Conservation (phyloP, 2,888 invertebrate species). For the Drosophila vallismaia region DNA sequence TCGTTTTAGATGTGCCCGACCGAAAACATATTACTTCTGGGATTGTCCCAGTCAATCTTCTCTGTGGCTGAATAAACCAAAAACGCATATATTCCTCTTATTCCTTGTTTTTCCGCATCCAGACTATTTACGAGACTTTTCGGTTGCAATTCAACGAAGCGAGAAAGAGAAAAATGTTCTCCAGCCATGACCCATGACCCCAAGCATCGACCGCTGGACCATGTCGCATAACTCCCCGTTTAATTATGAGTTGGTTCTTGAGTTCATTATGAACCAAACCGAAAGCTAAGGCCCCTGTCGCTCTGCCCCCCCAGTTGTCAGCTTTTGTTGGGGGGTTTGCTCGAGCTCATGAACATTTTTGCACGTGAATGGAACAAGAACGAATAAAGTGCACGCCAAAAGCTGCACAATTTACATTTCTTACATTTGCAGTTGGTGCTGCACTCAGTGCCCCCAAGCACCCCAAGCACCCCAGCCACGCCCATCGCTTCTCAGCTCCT, state of each 20-base stretch:
- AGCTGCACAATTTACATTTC: slow-evolving; percentile 75
- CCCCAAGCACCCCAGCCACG: slow-evolving; percentile 3
- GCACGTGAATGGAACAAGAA: slow-evolving; percentile 72
- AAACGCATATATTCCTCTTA: slow-evolving; percentile 5
- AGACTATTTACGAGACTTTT: slow-evolving; percentile 30
- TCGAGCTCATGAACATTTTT: slow-evolving; percentile 70
- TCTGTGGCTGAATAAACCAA: slow-evolving; percentile 36
- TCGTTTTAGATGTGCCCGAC: slow-evolving; percentile 8
- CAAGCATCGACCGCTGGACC: slow-evolving; percentile 58
- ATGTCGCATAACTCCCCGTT: slow-evolving; percentile 79
- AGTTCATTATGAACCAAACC: slow-evolving; percentile 65
- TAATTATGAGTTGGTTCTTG: slow-evolving; percentile 76
- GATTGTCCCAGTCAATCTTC: slow-evolving; percentile 63
- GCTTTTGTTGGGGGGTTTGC: slow-evolving; percentile 16
- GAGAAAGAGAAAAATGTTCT: slow-evolving; percentile 31
- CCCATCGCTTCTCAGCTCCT: slow-evolving; percentile 31
- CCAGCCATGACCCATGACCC: slow-evolving; percentile 34
- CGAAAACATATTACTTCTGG: slow-evolving; percentile 57
- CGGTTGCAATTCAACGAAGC: slow-evolving; percentile 25
- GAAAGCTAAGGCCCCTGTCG: slow-evolving; percentile 11
- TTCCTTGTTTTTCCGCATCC: slow-evolving; percentile 16
- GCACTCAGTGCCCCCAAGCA: slow-evolving; percentile 5
- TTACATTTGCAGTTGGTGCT: slow-evolving; percentile 64
- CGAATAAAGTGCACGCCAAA: slow-evolving; percentile 67
- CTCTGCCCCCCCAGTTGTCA: slow-evolving; percentile 3